Conservation (phyloP, 2,888 invertebrate genomes). For the Gymnocheta viridis region DNA sequence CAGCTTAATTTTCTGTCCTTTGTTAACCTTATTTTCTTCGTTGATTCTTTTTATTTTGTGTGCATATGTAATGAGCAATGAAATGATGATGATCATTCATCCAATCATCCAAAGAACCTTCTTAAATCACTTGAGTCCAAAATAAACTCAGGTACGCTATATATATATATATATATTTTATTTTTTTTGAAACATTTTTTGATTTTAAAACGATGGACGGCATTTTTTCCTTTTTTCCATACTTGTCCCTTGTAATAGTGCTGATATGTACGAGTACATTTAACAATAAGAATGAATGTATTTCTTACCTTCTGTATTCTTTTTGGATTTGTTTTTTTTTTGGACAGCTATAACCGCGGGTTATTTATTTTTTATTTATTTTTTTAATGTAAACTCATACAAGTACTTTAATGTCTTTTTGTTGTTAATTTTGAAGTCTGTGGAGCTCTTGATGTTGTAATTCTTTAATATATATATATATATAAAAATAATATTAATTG, state of each 20-base stretch:
- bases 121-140: slow-evolving; percentile 48
- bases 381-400: background rate
- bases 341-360: slow-evolving; percentile 44
- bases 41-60: slow-evolving; percentile 9
- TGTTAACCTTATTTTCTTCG: slow-evolving; percentile 43
- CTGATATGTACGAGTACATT: slow-evolving; percentile 3
- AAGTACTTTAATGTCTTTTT: slow-evolving; percentile 21
- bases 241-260: slow-evolving; percentile 58
- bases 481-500: background rate
- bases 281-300: background rate
- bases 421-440: background rate
- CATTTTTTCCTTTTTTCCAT: slow-evolving; percentile 29
- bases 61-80: slow-evolving; percentile 66
- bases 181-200: background rate
- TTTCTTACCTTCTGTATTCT: background rate
- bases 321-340: slow-evolving; percentile 28
- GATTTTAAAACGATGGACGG: slow-evolving; percentile 28
- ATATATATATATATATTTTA: no score
- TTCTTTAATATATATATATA: background rate
- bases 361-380: background rate
- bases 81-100: slow-evolving; percentile 63
- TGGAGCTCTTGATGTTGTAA: slow-evolving; percentile 32
- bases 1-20: slow-evolving; percentile 26
- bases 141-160: slow-evolving; percentile 47
- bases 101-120: slow-evolving; percentile 58